These are phyloP conservation scores for Drosophila tripunctata DNA, from an alignment of 2,888 invertebrate genomes.

Conservation along the genomic window DNA sequence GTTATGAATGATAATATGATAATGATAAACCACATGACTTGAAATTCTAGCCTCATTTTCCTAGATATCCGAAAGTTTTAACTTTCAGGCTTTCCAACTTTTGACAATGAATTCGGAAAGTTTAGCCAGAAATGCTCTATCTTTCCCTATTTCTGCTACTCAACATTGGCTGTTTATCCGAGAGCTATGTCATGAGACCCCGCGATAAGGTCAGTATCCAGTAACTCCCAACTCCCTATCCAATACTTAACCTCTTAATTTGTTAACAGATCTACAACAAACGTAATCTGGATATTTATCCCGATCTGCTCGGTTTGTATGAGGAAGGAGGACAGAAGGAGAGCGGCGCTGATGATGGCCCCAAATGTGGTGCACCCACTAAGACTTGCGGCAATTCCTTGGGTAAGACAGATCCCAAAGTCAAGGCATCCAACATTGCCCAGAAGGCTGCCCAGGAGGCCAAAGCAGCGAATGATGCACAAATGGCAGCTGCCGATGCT, in stretches of 20 bases:
- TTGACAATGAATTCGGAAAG: constrained; percentile 24
- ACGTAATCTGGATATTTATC: constrained; percentile 16
- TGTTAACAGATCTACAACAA: constrained; percentile 30
- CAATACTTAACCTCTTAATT: too few relatives aligned
- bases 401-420: constrained; percentile 52
- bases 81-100: neutral
- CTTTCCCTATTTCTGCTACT: constrained; percentile 39
- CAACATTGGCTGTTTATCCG: constrained; percentile 15
- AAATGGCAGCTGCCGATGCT: constrained; percentile 90
- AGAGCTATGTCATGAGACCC: constrained; percentile 20
- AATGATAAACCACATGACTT: constrained; percentile 45
- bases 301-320: constrained; percentile 16
- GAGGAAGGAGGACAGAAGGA: constrained; percentile 7
- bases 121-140: constrained; percentile 38
- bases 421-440: constrained; percentile 88
- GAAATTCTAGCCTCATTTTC: constrained; percentile 56
- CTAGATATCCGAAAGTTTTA: neutral
- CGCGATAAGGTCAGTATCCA: constrained; percentile 40
- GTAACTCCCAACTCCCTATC: too few relatives aligned
- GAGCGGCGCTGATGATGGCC: neutral
- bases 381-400: neutral
- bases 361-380: neutral
- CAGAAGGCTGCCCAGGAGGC: constrained; percentile 90
- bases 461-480: constrained; percentile 89
- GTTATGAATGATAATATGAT: constrained; percentile 21